Percentiles rank a stretch among this genome's conserved stretches.
These are phyloP conservation scores for Thunnus maccoyii DNA, from an alignment of 2,113 vertebrate species.

Conservation along the genomic window DNA sequence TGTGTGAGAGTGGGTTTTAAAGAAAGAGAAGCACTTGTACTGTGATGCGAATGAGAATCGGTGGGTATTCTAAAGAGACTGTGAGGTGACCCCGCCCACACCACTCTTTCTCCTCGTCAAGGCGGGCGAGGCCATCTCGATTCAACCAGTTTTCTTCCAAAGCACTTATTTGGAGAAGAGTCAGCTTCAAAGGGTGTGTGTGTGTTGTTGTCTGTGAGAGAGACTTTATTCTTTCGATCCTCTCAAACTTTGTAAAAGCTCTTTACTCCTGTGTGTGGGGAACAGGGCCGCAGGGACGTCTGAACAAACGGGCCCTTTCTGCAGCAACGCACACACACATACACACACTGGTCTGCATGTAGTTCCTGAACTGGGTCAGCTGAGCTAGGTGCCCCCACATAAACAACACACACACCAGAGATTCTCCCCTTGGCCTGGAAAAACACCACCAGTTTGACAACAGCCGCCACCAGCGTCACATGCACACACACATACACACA, in stretches of 20 bases:
- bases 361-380: constrained; percentile 71
- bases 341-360: constrained; percentile 43
- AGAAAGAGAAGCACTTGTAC: constrained; percentile 4
- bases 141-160: background rate
- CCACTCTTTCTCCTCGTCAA: background rate
- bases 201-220: constrained; percentile 7
- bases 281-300: constrained; percentile 41
- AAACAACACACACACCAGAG: constrained; percentile 48
- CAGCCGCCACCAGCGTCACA: constrained; percentile 9
- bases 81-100: constrained; percentile 28
- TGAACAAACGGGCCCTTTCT: constrained; percentile 69
- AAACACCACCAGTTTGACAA: constrained; percentile 62
- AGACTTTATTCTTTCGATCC: constrained; percentile 39
- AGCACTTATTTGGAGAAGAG: constrained; percentile 57
- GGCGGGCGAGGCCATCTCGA: constrained; percentile 1
- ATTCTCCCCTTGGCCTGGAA: constrained; percentile 58
- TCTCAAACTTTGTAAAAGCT: constrained; percentile 63
- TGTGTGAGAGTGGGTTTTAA: background rate
- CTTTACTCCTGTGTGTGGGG: constrained; percentile 50
- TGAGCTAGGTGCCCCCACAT: constrained; percentile 60
- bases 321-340: background rate
- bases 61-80: constrained; percentile 5
- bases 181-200: constrained; percentile 36
- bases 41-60: constrained; percentile 1
- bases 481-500: constrained; percentile 23